A percentile compares a stretch with the other conserved stretches of the same genome.
These are phyloP conservation scores for Andrena fulva DNA, from an alignment of 2,888 invertebrate species.

Conservation along the genomic window DNA sequence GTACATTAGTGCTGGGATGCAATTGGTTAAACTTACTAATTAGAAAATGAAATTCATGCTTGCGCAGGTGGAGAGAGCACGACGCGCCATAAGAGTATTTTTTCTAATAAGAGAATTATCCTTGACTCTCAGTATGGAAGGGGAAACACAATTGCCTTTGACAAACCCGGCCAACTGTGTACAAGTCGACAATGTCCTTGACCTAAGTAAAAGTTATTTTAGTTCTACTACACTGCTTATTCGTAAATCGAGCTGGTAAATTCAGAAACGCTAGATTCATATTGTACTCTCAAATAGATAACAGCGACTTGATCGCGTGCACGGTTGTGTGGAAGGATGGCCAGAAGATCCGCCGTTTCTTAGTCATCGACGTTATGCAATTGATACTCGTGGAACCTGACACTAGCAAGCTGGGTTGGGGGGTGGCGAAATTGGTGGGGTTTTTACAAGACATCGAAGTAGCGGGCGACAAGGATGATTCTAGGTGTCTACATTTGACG, in stretches of 20 bases:
- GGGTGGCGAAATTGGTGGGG: slow-evolving; percentile 98
- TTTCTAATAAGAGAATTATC: slow-evolving; percentile 94
- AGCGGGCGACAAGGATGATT: slow-evolving; percentile 98
- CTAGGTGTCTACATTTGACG: slow-evolving; percentile 96
- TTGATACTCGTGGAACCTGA: slow-evolving; percentile 99
- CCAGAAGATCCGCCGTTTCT: slow-evolving; percentile 95
- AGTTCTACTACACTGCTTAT: slow-evolving; percentile 29
- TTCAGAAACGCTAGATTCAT: not conserved
- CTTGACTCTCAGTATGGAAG: slow-evolving; percentile 91
- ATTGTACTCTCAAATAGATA: slow-evolving; percentile 88
- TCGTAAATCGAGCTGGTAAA: not conserved
- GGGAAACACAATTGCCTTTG: slow-evolving; percentile 94
- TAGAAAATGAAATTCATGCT: slow-evolving; percentile 49
- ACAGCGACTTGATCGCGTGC: slow-evolving; percentile 98
- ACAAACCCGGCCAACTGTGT: slow-evolving; percentile 95
- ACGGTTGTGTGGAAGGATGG: slow-evolving; percentile 96
- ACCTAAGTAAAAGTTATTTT: slow-evolving; percentile 91
- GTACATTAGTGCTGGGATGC: slow-evolving; percentile 5
- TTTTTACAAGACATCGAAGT: slow-evolving; percentile 97
- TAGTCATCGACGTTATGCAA: slow-evolving; percentile 98
- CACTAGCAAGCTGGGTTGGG: slow-evolving; percentile 97
- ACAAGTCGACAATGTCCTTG: slow-evolving; percentile 96
- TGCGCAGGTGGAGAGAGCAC: slow-evolving; percentile 92
- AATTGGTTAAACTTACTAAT: slow-evolving; percentile 40
- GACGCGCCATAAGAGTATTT: slow-evolving; percentile 96